Evolutionary conservation across 2,113 vertebrate species (phyloP).

Genomic region (Percopsis transmontana): DNA sequence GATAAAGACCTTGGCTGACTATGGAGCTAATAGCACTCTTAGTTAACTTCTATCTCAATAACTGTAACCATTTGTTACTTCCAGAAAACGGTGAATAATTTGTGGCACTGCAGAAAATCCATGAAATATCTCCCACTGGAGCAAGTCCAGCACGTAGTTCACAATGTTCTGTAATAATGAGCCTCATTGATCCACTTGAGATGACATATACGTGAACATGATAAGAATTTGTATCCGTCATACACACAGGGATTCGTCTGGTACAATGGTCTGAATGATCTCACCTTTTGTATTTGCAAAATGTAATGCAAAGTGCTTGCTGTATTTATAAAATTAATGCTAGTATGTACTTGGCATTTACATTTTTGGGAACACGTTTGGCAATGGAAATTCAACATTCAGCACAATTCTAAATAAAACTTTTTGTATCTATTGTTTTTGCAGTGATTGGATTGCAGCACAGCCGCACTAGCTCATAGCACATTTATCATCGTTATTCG

Average conservation of each 20-base stretch:
- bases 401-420: no score
- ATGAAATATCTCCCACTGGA: conserved; percentile 58
- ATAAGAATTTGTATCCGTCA: conserved; percentile 37
- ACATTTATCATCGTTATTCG: conserved; percentile 60
- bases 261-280: conserved; percentile 15
- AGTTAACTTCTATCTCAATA: conserved; percentile 57
- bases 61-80: conserved; percentile 59
- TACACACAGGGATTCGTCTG: conserved; percentile 9
- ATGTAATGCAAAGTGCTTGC: no score
- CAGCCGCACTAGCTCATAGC: conserved; percentile 50
- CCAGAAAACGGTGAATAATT: conserved; percentile 57
- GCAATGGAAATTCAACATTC: no score
- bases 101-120: conserved; percentile 43
- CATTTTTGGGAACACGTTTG: no score
- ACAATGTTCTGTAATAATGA: conserved; percentile 46
- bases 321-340: no score
- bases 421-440: conserved; percentile 49
- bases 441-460: conserved; percentile 21
- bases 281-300: conserved; percentile 28
- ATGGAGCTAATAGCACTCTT: conserved; percentile 50
- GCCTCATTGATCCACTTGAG: conserved; percentile 35
- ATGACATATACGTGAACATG: conserved; percentile 39
- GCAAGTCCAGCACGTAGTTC: conserved; percentile 27
- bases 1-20: conserved; percentile 56
- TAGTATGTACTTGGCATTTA: neutral